Conservation (phyloP, 1,140 invertebrate genomes). For the Hycleus phaleratus region DNA sequence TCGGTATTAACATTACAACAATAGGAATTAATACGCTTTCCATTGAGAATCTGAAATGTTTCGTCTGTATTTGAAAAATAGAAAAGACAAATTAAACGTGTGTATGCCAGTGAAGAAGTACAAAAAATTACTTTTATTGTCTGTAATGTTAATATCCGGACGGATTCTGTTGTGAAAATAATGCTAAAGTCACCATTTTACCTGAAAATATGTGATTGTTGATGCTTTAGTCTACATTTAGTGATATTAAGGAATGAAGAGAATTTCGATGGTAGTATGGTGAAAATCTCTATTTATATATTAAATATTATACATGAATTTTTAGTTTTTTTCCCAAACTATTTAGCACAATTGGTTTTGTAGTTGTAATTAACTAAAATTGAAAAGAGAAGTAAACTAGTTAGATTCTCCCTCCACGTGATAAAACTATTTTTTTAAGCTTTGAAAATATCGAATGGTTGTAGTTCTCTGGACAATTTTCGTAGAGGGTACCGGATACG, state of each 20-base stretch:
- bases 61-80: not conserved
- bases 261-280: not conserved
- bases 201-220: constrained; percentile 20
- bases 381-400: constrained; percentile 13
- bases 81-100: not conserved
- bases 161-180: not conserved
- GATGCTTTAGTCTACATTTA: constrained; percentile 16
- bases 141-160: not conserved
- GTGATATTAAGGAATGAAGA: not conserved
- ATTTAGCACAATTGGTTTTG: constrained; percentile 19
- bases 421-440: constrained; percentile 34
- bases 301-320: constrained; percentile 12
- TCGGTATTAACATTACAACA: not conserved
- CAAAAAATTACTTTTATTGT: too few species aligned
- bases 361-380: constrained; percentile 8
- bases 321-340: not conserved
- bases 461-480: too few species aligned
- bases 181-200: constrained; percentile 1
- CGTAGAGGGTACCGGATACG: too few species aligned
- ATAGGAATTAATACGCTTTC: not conserved
- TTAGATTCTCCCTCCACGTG: constrained; percentile 30
- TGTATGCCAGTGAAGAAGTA: not conserved
- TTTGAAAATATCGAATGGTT: constrained; percentile 11
- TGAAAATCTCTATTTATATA: constrained; percentile 17
- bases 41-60: not conserved